Evolutionary conservation across 2,113 vertebrate genomes (phyloP).

Genomic region (Taxidea taxus): DNA sequence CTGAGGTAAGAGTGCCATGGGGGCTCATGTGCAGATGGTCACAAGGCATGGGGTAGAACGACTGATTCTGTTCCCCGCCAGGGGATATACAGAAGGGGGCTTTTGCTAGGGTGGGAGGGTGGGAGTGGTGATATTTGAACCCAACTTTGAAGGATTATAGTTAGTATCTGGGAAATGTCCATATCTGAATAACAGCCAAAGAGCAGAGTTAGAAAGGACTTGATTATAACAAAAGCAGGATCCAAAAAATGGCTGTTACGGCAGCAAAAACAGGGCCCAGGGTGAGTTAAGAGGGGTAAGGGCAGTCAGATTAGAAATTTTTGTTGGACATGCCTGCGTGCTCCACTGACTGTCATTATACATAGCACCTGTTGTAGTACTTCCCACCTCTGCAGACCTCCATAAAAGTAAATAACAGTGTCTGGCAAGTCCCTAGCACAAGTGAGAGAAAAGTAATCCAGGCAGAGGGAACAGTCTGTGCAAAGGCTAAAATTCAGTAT

Average conservation of each 20-base stretch:
- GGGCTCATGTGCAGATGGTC: background rate
- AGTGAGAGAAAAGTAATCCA: background rate
- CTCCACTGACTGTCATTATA: background rate
- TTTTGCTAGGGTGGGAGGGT: background rate
- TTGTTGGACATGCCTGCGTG: background rate
- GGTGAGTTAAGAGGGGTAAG: background rate
- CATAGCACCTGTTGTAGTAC: background rate
- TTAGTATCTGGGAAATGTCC: background rate
- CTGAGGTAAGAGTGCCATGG: accelerated
- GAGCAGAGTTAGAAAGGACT: background rate
- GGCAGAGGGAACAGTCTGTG: background rate
- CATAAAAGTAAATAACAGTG: background rate
- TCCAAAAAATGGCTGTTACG: background rate
- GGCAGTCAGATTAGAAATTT: background rate
- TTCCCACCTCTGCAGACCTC: background rate
- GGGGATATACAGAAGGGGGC: background rate
- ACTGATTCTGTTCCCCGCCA: background rate
- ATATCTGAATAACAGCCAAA: background rate
- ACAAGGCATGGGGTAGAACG: too few relatives aligned
- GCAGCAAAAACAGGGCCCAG: background rate
- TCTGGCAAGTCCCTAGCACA: background rate
- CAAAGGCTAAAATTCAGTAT: background rate
- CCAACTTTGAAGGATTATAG: background rate
- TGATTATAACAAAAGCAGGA: background rate
- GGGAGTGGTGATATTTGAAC: background rate